phyloP scores from a whole-genome alignment of 2,113 vertebrate genomes.

The Trichechus manatus region DNA sequence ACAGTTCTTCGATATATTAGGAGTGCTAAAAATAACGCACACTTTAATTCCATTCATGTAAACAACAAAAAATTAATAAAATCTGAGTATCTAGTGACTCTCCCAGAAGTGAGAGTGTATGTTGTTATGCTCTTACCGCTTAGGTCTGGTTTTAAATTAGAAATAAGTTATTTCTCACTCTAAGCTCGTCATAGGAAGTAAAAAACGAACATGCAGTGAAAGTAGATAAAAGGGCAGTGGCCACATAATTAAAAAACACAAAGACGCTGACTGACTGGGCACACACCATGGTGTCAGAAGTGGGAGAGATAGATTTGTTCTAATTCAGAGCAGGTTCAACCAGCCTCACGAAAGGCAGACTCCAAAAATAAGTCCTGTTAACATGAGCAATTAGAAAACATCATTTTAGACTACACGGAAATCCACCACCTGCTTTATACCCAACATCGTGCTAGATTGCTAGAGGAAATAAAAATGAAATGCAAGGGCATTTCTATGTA shows the following conservation, averaged over 20 bases:
- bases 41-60: too few relatives aligned
- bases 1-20: background rate
- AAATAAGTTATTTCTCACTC: background rate
- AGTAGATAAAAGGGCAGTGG: background rate
- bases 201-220: background rate
- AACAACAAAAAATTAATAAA: background rate
- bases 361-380: background rate
- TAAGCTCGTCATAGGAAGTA: background rate
- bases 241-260: background rate
- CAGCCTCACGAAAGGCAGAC: background rate
- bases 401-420: background rate
- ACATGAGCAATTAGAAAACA: background rate
- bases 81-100: too few relatives aligned
- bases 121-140: background rate
- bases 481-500: background rate
- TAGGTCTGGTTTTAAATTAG: background rate
- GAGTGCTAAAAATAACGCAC: too few relatives aligned
- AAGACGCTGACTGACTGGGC: background rate
- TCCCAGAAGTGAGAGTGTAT: background rate
- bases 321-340: background rate
- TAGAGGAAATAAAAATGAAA: background rate
- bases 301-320: background rate
- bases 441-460: background rate
- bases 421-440: background rate
- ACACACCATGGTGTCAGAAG: background rate